phyloP scores from a whole-genome alignment of 2,888 invertebrate species.

The Lagria hirta region DNA sequence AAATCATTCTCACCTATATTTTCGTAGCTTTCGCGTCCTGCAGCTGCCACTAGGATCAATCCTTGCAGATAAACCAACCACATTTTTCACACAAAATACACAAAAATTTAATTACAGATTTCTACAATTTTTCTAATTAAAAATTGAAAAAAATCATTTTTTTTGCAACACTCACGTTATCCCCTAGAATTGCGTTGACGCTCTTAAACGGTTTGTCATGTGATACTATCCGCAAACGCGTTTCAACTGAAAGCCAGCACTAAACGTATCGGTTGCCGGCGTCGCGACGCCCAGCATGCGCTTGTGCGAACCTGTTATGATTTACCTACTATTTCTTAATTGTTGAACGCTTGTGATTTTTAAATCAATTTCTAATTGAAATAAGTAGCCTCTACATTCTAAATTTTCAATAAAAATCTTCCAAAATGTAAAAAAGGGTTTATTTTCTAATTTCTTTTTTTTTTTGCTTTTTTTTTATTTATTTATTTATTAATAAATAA shows the following conservation, averaged over 20 bases:
- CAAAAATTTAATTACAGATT: no score
- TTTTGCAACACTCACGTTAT: constrained; percentile 5
- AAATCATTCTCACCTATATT: constrained; percentile 33
- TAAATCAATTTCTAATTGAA: no score
- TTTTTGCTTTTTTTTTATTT: no score
- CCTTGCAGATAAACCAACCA: constrained; percentile 30
- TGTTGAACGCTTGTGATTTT: no score
- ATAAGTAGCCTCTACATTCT: no score
- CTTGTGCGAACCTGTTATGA: constrained; percentile 13
- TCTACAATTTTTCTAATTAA: no score
- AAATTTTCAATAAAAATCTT: no score
- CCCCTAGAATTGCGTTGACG: not conserved
- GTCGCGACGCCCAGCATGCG: constrained; percentile 11
- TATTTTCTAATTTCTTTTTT: no score
- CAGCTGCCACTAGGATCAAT: constrained; percentile 24
- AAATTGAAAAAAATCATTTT: no score
- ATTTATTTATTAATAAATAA: no score
- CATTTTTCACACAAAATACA: constrained; percentile 23
- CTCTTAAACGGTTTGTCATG: not conserved
- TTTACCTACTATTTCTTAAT: constrained; percentile 24
- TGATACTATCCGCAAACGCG: not conserved
- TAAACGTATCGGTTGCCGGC: constrained; percentile 8
- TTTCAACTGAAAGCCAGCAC: constrained; percentile 15
- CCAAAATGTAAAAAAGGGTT: no score
- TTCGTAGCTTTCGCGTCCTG: constrained; percentile 33